Evolutionary conservation across 2,888 invertebrate species (phyloP), one percentile per base, ranked within the genome.

Genomic region (Gastrophysa polygoni): DNA sequence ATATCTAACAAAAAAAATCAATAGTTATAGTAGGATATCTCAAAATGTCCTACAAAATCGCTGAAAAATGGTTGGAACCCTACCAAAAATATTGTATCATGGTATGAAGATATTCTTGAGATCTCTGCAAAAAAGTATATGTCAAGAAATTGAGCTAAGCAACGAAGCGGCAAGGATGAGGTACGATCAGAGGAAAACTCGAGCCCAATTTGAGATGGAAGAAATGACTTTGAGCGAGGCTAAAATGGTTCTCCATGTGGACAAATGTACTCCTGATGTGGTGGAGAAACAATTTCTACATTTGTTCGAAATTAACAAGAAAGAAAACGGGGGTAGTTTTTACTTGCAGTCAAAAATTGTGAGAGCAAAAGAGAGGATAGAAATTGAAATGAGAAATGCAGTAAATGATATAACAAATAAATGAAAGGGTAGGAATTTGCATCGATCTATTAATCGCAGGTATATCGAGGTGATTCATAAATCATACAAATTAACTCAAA

Each of bases 261-360:
- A 87, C 0, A 86, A 89, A 73, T 77, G 91, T 67, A 87, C 90
- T 55, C 78, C 86, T 1, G 89, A 90, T 62, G 85, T 88, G 74
- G 78, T 92, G 10, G 82, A 89, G 63, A 89, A 89, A 73, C 90
- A 88, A 60, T 98, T 89, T 77, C 90, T 96, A 59, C 91, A 93
- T 78, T 85, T 98, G 34, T 96, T 96, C 82, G 83, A 85, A 56
- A 87, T 89, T 0, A 98, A 98, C 77, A 96, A 96, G 56, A 94
- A 93, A 78, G 75, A 87, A 0, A 94, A 93, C 82, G 95, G 96
- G 48, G 98, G 98, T 5, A 95, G 96, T 0, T 93, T 98, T 77
- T 98, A 98, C 82, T 79, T 98, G 65, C 97, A 97, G 81, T 97
- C 97, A 0, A 99, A 98, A 86, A 91, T 98, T 24, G 89, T 91